Conservation (phyloP, 2,888 invertebrate genomes). For the Trachelus iudaicus region DNA sequence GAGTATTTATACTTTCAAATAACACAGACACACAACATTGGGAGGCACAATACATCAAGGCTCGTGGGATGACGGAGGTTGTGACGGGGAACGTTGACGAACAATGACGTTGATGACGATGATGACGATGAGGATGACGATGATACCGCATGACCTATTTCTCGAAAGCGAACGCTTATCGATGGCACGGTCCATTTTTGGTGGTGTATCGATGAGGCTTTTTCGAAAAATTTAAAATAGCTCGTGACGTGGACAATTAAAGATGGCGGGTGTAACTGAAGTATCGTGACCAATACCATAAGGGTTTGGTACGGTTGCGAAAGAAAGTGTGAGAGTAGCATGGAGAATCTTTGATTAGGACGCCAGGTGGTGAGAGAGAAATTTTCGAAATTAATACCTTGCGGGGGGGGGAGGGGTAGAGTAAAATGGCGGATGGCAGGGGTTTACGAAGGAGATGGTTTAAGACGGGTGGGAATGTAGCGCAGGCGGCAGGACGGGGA, state of each 20-base stretch:
- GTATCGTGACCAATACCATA: fast-evolving
- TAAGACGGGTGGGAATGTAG: background rate
- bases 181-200: background rate
- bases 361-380: background rate
- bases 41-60: slow-evolving; percentile 57
- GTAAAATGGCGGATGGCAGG: background rate
- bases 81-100: slow-evolving; percentile 8
- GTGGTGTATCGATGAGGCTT: background rate
- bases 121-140: slow-evolving; percentile 30
- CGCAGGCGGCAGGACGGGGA: background rate
- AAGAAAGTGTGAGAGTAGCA: background rate
- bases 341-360: background rate
- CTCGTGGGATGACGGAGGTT: slow-evolving; percentile 22
- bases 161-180: background rate
- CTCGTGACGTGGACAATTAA: background rate
- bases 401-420: background rate
- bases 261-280: background rate
- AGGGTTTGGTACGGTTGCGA: background rate
- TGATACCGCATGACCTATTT: background rate
- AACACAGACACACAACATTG: slow-evolving; percentile 61
- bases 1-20: slow-evolving; percentile 66
- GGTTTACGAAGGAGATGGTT: background rate
- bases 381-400: background rate
- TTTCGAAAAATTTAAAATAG: background rate
- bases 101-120: slow-evolving; percentile 27